These are phyloP conservation scores for Mionectes macconnelli DNA, from an alignment of 2,113 vertebrate genomes.

Conservation along the genomic window DNA sequence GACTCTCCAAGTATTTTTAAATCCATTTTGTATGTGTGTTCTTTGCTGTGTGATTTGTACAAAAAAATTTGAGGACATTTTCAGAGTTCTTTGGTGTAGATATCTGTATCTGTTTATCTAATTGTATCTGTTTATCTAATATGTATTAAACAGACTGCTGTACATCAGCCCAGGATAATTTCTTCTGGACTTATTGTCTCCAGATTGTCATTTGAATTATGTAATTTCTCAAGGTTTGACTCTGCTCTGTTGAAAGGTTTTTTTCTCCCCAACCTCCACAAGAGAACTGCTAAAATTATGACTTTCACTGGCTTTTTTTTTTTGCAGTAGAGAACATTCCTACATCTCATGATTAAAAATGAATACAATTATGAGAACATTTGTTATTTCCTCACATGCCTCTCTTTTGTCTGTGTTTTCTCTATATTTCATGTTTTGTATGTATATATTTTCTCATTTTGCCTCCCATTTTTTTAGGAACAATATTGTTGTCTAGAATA, in stretches of 20 bases:
- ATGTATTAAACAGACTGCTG: background rate
- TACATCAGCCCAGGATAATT: background rate
- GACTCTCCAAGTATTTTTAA: background rate
- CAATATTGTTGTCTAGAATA: background rate
- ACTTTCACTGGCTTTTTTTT: background rate
- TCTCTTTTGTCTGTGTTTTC: background rate
- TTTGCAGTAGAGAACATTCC: background rate
- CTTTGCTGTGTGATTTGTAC: background rate
- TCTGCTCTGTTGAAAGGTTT: background rate
- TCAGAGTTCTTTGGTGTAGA: background rate
- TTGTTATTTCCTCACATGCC: background rate
- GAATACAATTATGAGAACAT: background rate
- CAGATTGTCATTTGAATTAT: background rate
- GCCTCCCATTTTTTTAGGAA: background rate
- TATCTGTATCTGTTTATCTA: background rate
- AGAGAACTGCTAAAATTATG: background rate
- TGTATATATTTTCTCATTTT: background rate
- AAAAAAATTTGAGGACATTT: constrained; percentile 25
- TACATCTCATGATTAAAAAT: background rate
- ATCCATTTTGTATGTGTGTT: background rate
- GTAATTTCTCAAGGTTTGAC: background rate
- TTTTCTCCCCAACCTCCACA: background rate
- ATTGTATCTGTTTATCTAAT: background rate
- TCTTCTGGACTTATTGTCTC: background rate
- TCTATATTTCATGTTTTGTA: background rate